A percentile compares a stretch with the other conserved stretches of the same genome.
These are phyloP conservation scores for Lordiphosa clarofinis DNA, from an alignment of 1,140 invertebrate species.

Conservation along the genomic window DNA sequence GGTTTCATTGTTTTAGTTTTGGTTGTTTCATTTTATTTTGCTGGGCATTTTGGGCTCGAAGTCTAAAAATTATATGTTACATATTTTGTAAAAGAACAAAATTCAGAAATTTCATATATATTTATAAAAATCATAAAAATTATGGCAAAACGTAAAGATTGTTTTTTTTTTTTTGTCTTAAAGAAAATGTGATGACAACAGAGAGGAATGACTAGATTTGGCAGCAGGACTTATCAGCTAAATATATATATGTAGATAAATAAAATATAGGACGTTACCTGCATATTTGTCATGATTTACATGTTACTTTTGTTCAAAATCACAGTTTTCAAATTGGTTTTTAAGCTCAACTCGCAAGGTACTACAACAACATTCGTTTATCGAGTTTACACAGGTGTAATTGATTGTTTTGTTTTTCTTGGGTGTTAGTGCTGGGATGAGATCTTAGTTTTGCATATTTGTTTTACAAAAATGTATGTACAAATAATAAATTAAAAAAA, in stretches of 20 bases:
- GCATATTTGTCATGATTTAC: slow-evolving; percentile 32
- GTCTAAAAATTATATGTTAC: slow-evolving; percentile 16
- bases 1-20: slow-evolving; percentile 24
- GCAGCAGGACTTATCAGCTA: slow-evolving; percentile 4
- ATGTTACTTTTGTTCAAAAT: slow-evolving; percentile 38
- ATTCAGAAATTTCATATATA: not conserved
- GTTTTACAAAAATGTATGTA: slow-evolving; percentile 41
- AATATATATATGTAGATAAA: slow-evolving; percentile 9
- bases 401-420: slow-evolving; percentile 16
- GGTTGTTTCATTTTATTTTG: not conserved
- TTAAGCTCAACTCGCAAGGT: slow-evolving; percentile 23
- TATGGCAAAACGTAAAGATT: not conserved
- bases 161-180: not conserved
- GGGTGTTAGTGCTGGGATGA: slow-evolving; percentile 37
- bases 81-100: slow-evolving; percentile 20
- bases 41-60: not conserved
- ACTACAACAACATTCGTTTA: too few relatives aligned
- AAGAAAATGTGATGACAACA: not conserved
- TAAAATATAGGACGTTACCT: slow-evolving; percentile 30
- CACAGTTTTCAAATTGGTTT: slow-evolving; percentile 30
- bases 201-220: slow-evolving; percentile 4
- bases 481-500: slow-evolving; percentile 36
- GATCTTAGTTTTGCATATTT: slow-evolving; percentile 38
- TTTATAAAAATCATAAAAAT: slow-evolving; percentile 6
- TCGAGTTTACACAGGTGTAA: slow-evolving; percentile 28